phyloP scores from a whole-genome alignment of 2,113 vertebrate genomes.

The Henicopernis longicauda region DNA sequence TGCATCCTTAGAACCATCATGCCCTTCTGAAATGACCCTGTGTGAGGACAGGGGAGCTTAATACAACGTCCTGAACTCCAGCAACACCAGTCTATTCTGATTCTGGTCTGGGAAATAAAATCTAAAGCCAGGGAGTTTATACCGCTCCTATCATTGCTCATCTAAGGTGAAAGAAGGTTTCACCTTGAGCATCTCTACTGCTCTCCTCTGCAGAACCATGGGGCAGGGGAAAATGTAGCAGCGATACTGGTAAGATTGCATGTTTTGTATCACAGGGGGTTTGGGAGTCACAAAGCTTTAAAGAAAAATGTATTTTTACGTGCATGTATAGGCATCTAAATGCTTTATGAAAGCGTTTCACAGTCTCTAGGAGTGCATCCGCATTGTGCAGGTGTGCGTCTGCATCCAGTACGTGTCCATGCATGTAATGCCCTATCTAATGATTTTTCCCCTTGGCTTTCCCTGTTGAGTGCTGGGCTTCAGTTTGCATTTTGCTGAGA shows the following conservation, averaged over 20 bases:
- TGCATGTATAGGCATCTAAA: neutral
- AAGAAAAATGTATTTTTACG: neutral
- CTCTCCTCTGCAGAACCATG: neutral
- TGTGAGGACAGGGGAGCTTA: neutral
- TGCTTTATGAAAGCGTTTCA: neutral
- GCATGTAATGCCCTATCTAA: conserved; percentile 55
- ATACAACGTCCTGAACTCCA: neutral
- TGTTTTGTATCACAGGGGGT: neutral
- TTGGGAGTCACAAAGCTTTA: neutral
- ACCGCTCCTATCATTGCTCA: neutral
- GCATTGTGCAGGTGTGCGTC: conserved; percentile 37
- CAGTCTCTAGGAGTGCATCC: neutral
- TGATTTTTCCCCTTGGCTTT: conserved; percentile 44
- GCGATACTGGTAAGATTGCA: neutral
- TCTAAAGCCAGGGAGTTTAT: neutral
- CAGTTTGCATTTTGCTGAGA: conserved; percentile 49
- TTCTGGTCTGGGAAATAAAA: neutral
- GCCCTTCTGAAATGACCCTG: neutral
- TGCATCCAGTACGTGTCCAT: conserved; percentile 46
- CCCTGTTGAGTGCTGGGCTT: neutral
- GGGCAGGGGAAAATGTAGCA: neutral
- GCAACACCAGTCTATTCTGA: neutral
- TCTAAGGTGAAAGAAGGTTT: neutral
- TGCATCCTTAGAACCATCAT: neutral
- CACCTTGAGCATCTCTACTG: neutral